phyloP scores from a whole-genome alignment of 2,113 vertebrate species.

The Pedetes capensis region DNA sequence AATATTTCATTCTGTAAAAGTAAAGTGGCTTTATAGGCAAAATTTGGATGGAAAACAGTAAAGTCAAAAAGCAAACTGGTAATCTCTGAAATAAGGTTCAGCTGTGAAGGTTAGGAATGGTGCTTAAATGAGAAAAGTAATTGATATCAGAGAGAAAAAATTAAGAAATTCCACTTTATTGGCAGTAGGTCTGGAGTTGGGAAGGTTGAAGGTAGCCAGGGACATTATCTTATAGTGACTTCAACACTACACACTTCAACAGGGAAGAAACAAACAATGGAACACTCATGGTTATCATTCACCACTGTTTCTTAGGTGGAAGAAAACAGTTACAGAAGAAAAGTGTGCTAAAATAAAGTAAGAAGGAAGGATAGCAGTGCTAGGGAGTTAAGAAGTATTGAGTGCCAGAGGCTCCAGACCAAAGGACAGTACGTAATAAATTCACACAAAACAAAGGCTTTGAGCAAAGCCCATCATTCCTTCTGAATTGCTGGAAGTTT shows the following conservation, averaged over 20 bases:
- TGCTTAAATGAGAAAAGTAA: not conserved
- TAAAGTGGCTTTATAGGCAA: conserved; percentile 56
- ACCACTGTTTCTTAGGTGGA: not conserved
- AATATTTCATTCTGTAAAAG: conserved; percentile 67
- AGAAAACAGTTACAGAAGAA: not conserved
- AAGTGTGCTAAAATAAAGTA: not conserved
- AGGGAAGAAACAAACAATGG: not conserved
- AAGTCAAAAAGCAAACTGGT: conserved; percentile 54
- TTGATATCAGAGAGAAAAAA: not conserved
- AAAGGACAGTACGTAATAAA: not conserved
- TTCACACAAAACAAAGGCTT: not conserved
- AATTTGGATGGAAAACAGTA: conserved; percentile 56
- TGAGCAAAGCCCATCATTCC: not conserved
- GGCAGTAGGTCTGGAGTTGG: not conserved
- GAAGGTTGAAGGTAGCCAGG: not conserved
- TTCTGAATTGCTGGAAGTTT: not conserved
- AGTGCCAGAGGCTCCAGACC: not conserved
- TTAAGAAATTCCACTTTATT: not conserved
- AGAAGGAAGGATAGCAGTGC: not conserved
- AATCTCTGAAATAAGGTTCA: conserved; percentile 43
- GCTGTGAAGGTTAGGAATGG: not conserved
- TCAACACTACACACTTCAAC: not conserved
- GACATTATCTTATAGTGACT: not conserved
- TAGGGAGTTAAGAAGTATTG: not conserved
- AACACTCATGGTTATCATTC: not conserved